Base-by-base conservation (phyloP, 2,888 invertebrate genomes). In the Drosophila nigritarsus region DNA sequence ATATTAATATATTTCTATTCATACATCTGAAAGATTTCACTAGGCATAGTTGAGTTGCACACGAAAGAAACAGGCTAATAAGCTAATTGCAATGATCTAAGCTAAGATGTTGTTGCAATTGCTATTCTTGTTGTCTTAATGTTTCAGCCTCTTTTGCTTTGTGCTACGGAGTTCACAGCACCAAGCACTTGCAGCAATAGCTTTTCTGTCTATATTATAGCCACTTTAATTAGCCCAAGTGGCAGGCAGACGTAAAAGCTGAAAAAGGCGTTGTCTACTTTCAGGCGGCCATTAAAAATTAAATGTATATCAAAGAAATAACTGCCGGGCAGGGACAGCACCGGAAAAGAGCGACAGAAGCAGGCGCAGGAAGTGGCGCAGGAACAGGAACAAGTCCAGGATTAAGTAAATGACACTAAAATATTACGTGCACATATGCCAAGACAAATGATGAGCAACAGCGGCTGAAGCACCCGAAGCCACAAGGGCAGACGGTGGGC, bases 381-480 rank as follows among this genome's bases (percentile, higher is more conserved):
- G 42, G 56, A 38, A 65, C 38, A 54, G 34, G 38, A 51, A 54
- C 51, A 42, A 40, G 55, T 27, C 61, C 50, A 50, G 67, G 50
- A 56, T 58, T 79, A 80, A 80, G 80, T 77, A 80, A 79, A 66
- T 67, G 75, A 72, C 82, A 85, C 86, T 86, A 77, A 88, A 82
- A 86, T 86, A 85, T 88, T 83, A 86, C 74, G 68, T 75, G 77
- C 88, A 88, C 87, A 86, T 82, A 80, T 86, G 85, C 54, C 83
- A 59, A 70, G 76, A 70, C 73, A 73, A 74, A 67, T 77, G 78
- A 64, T 66, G 72, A 66, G 50, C 62, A 55, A 36, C 45, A 38
- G 34, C 56, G 34, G 36, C 11, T 29, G 38, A 59, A 58, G 51
- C 60, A 56, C 42, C 42, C 34, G 40, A 40, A 51, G 70, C 65